Percentiles rank a stretch among this genome's conserved stretches.
phyloP scores from a whole-genome alignment of 2,113 vertebrate species.

The Setophaga coronata region DNA sequence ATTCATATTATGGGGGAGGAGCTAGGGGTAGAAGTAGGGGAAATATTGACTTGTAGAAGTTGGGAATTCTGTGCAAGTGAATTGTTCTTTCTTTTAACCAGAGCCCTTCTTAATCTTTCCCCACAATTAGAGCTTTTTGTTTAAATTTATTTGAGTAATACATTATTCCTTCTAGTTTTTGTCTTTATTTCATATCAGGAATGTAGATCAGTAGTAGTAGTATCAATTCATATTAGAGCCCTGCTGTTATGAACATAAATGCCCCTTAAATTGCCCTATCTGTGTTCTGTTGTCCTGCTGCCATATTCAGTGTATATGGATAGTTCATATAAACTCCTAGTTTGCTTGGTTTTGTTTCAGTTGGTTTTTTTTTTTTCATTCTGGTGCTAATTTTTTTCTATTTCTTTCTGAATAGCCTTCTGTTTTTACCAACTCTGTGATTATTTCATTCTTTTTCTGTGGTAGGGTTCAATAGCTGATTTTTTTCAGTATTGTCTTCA shows the following conservation, averaged over 20 bases:
- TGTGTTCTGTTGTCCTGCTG: background rate
- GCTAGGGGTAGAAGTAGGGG: background rate
- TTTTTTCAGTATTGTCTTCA: background rate
- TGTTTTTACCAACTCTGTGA: background rate
- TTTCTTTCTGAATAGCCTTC: background rate
- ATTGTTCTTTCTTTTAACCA: background rate
- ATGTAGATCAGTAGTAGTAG: no score
- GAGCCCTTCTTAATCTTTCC: background rate
- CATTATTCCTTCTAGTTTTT: background rate
- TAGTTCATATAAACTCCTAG: background rate
- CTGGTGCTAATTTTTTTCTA: background rate
- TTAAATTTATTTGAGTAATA: background rate
- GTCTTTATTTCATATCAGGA: background rate
- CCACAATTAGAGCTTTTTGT: background rate
- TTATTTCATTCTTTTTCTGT: background rate
- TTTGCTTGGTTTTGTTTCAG: background rate
- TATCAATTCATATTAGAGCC: background rate
- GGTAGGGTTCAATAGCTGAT: background rate
- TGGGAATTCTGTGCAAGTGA: background rate
- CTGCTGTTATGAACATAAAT: background rate
- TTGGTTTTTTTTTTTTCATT: background rate
- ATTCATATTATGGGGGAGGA: background rate
- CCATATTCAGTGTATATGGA: background rate
- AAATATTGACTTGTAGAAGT: background rate
- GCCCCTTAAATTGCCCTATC: background rate